Percentiles rank a stretch among this genome's conserved stretches.
Conservation (phyloP, 2,888 invertebrate genomes). For the Syrphus vitripennis region DNA sequence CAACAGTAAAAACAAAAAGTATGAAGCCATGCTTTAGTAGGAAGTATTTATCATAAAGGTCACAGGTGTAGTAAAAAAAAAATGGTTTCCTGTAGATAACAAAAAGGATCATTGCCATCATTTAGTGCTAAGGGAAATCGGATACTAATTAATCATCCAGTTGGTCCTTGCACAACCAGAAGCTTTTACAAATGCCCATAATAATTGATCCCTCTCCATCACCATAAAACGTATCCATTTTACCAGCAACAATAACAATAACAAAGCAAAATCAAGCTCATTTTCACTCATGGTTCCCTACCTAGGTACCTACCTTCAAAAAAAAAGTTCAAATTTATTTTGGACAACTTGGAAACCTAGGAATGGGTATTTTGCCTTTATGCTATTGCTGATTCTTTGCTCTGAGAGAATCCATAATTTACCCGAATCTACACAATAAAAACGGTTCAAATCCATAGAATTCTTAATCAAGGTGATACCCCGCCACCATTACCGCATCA, state of each 20-base stretch:
- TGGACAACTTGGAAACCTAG: background rate
- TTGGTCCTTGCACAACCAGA: background rate
- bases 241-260: background rate
- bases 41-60: background rate
- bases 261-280: conserved; percentile 7
- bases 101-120: conserved; percentile 18
- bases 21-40: no score
- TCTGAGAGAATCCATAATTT: conserved; percentile 57
- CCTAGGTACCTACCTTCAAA: no score
- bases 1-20: no score
- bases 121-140: conserved; percentile 48
- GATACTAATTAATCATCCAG: conserved; percentile 60
- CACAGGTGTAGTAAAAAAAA: background rate
- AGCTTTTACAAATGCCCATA: conserved; percentile 48
- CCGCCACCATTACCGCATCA: no score
- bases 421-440: conserved; percentile 67
- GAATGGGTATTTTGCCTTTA: background rate
- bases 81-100: conserved; percentile 43
- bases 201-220: conserved; percentile 53
- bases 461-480: conserved; percentile 64
- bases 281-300: background rate
- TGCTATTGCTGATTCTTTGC: conserved; percentile 19
- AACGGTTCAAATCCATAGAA: conserved; percentile 61
- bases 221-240: conserved; percentile 55
- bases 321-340: conserved; percentile 18